phyloP scores from a whole-genome alignment of 2,888 invertebrate species.

The Branchipolynoe longqiensis region DNA sequence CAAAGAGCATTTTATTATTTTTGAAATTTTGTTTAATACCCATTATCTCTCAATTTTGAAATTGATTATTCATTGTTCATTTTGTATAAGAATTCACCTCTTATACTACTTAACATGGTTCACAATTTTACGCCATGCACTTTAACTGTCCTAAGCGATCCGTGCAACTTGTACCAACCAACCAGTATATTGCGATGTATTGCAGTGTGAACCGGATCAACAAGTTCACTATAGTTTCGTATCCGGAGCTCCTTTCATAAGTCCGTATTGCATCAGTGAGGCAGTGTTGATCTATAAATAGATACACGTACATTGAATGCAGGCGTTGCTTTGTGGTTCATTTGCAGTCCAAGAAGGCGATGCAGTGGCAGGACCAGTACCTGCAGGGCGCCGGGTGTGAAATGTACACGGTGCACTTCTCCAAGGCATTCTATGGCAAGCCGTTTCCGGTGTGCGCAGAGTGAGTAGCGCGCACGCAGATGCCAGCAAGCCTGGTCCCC shows the following conservation, averaged over 20 bases:
- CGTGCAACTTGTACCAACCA: no score
- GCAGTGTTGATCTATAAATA: no score
- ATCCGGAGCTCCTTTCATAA: no score
- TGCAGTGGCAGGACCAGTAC: constrained; percentile 70
- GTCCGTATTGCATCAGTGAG: no score
- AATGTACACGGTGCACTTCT: constrained; percentile 71
- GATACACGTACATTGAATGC: no score
- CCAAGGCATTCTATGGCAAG: constrained; percentile 97
- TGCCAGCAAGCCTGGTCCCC: background rate
- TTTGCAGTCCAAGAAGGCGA: constrained; percentile 61
- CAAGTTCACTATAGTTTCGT: no score
- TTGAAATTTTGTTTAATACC: background rate
- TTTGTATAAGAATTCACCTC: no score
- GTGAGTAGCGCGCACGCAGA: constrained; percentile 87
- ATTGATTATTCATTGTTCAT: background rate
- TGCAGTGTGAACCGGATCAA: no score
- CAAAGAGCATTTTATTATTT: background rate
- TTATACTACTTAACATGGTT: no score
- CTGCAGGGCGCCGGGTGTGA: constrained; percentile 72
- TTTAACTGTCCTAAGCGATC: no score
- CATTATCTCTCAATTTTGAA: background rate
- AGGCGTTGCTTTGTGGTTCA: background rate
- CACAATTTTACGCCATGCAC: no score
- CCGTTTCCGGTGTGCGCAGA: constrained; percentile 99
- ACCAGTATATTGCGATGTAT: no score